These are phyloP conservation scores for Hippopotamyrus pictus DNA, from an alignment of 2,797 vertebrate species.

Conservation along the genomic window DNA sequence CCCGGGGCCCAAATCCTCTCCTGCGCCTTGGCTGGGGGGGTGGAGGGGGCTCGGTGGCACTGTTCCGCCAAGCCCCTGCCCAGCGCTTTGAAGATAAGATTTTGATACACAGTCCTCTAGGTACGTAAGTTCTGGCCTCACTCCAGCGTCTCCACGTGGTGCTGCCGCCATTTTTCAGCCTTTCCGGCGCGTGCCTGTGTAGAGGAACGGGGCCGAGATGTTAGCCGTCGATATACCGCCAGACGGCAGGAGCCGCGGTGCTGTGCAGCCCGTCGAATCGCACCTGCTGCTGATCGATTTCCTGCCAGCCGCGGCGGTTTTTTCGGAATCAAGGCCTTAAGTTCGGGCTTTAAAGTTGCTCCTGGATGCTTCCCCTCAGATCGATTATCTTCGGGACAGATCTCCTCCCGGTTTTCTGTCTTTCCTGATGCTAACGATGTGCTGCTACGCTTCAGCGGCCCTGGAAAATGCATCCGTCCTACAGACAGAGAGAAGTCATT, in stretches of 20 bases:
- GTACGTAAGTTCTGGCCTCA: constrained; percentile 41
- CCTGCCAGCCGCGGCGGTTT: not conserved
- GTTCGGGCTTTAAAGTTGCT: not conserved
- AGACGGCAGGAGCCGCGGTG: not conserved
- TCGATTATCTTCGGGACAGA: not conserved
- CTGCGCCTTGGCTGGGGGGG: constrained; percentile 41
- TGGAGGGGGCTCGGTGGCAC: constrained; percentile 50
- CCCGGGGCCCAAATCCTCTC: constrained; percentile 63
- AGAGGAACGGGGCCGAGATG: not conserved
- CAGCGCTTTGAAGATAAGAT: constrained; percentile 74
- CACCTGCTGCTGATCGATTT: not conserved
- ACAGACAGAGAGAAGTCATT: not conserved
- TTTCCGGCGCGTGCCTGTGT: not conserved
- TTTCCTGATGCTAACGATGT: constrained; percentile 35
- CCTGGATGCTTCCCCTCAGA: not conserved
- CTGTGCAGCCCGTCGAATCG: not conserved
- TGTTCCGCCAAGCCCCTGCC: constrained; percentile 63
- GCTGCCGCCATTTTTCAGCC: not conserved
- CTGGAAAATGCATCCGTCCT: not conserved
- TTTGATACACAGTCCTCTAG: constrained; percentile 68
- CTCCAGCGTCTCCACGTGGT: not conserved
- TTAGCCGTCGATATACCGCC: not conserved
- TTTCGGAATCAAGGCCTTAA: constrained; percentile 4
- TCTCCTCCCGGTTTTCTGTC: constrained; percentile 41
- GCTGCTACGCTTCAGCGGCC: not conserved